phyloP scores from a whole-genome alignment of 53 echinoderm and acorn worm species.

The Mesocentrotus franciscanus region DNA sequence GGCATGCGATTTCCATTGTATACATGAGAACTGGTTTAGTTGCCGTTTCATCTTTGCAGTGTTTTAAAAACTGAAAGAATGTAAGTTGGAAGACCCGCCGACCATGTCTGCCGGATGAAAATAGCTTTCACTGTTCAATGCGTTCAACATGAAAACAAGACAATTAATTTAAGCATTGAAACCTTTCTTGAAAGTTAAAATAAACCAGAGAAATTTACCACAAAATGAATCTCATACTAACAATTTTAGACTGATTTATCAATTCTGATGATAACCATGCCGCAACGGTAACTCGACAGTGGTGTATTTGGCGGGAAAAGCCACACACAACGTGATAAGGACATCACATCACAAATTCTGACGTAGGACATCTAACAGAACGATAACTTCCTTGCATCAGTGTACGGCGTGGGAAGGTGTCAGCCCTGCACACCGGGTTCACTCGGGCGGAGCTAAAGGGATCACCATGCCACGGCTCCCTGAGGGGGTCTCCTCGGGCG shows the following conservation, averaged over 20 bases:
- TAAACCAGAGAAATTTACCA: background rate
- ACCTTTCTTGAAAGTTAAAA: no score
- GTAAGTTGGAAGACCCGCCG: background rate
- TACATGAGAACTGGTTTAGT: background rate
- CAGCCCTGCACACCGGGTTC: background rate
- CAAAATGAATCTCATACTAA: no score
- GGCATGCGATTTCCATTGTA: background rate
- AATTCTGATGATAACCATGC: background rate
- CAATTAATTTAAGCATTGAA: no score
- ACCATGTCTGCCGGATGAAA: background rate
- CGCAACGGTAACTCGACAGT: background rate
- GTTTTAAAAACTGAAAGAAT: background rate
- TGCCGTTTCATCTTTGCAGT: background rate
- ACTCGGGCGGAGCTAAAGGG: conserved; percentile 35
- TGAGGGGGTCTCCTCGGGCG: background rate
- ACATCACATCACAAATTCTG: background rate
- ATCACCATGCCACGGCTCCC: conserved; percentile 3
- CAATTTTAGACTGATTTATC: no score
- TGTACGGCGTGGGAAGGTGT: background rate
- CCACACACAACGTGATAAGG: background rate
- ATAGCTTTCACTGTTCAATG: background rate
- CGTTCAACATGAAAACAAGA: background rate
- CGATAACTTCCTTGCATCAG: background rate
- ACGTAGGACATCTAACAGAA: no score
- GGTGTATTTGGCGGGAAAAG: background rate